Evolutionary conservation across 2,888 invertebrate genomes (phyloP).

Genomic region (Torymus texanus): DNA sequence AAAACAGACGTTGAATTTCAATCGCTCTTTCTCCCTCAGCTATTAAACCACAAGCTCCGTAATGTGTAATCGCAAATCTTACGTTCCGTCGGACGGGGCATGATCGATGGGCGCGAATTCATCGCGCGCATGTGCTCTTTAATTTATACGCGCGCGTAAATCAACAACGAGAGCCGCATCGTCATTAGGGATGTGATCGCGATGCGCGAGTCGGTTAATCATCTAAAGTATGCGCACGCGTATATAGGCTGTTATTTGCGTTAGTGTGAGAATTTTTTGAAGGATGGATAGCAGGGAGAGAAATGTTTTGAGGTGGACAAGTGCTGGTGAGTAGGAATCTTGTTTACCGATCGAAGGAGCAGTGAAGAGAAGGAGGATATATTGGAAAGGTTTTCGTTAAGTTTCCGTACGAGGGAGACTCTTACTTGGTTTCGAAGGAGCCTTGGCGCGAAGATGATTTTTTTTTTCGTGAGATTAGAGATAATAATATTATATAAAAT

Average conservation of each 20-base stretch:
- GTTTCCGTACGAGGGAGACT: slow-evolving; percentile 65
- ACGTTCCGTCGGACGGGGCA: slow-evolving; percentile 16
- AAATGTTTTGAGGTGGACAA: not conserved
- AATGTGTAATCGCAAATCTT: slow-evolving; percentile 42
- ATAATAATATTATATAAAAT: not conserved
- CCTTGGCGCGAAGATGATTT: not conserved
- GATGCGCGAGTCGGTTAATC: slow-evolving; percentile 31
- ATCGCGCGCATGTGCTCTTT: slow-evolving; percentile 18
- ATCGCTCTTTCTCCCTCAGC: slow-evolving; percentile 3
- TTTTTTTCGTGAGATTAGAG: not conserved
- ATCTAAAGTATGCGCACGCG: not conserved
- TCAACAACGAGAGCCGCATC: slow-evolving; percentile 37
- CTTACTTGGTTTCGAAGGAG: slow-evolving; percentile 51
- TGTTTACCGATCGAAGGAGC: slow-evolving; percentile 60
- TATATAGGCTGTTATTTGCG: slow-evolving; percentile 18
- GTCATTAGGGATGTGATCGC: slow-evolving; percentile 23
- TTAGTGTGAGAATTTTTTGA: not conserved
- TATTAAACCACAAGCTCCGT: not conserved
- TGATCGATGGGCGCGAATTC: slow-evolving; percentile 48
- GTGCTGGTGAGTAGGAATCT: slow-evolving; percentile 48
- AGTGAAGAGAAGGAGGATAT: not conserved
- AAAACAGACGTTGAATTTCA: slow-evolving; percentile 34
- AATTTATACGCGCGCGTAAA: slow-evolving; percentile 50
- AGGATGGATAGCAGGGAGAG: not conserved
- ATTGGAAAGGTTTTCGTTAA: not conserved